Percentiles rank a stretch among this genome's conserved stretches.
Evolutionary conservation across 2,888 invertebrate species (phyloP).

Genomic region (Imbricaverruca yamaguchii): DNA sequence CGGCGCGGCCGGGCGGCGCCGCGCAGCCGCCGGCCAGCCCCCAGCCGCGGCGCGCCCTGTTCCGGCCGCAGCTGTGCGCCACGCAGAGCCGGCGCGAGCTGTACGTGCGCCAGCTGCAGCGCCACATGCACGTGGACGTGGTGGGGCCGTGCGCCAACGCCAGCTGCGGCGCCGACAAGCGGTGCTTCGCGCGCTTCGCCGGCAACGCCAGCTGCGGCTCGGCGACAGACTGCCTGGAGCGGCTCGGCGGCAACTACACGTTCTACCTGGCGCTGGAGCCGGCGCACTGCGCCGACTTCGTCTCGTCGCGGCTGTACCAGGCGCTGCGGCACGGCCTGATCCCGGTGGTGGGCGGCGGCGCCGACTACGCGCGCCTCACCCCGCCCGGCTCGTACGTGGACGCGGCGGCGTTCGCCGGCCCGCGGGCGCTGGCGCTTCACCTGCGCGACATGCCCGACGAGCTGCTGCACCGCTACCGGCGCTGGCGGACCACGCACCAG

Average conservation of each 20-base stretch:
- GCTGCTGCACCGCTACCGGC: not conserved
- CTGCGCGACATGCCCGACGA: not conserved
- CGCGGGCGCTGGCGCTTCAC: constrained; percentile 1
- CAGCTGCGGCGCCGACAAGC: not conserved
- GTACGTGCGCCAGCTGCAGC: not conserved
- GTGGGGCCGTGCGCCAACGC: not conserved
- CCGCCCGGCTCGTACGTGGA: not conserved
- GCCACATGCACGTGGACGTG: constrained; percentile 10
- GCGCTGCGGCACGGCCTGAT: constrained; percentile 7
- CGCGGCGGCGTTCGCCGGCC: not conserved
- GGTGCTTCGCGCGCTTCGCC: not conserved
- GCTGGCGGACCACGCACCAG: not conserved
- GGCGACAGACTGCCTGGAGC: not conserved
- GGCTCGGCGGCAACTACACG: not conserved
- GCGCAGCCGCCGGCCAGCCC: no score
- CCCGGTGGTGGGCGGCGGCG: constrained; percentile 1
- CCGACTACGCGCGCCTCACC: not conserved
- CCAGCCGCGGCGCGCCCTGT: not conserved
- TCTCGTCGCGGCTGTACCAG: constrained; percentile 7
- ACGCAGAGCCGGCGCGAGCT: not conserved
- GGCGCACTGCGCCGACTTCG: constrained; percentile 8
- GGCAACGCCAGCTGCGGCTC: not conserved
- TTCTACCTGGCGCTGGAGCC: constrained; percentile 18
- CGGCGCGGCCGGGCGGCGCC: not conserved
- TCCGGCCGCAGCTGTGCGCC: constrained; percentile 5